Base-by-base conservation (phyloP, 2,797 vertebrate genomes). In the Xenopus petersii region DNA sequence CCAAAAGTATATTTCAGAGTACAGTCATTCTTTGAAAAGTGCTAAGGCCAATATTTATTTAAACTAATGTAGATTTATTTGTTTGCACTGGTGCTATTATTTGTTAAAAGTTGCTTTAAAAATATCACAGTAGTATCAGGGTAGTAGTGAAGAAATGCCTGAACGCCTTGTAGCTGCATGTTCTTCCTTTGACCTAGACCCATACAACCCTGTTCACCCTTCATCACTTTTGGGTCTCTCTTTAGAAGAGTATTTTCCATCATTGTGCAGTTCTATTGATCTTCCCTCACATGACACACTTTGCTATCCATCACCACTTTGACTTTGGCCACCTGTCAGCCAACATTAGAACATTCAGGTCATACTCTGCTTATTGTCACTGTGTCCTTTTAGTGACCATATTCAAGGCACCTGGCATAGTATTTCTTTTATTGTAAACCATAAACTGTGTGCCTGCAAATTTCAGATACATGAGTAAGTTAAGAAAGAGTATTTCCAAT, bases 291-390 rank as follows among this genome's bases (percentile, higher is more conserved):
- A 21, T 74, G 72, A 77, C 63, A 68, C 24, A 62, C 73, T 68
- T 55, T 10, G 78, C 51, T 75, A 74, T 54, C 61, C 65, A 1
- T 79, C 75, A 60, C 75, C 68, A 61, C 74, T 75, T 59, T 64
- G 42, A 70, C 81, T 77, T 73, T 80, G 62, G 62, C 51, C 67
- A 75, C 70, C 10, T 74, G 67, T 74, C 71, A 79, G 63, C 71
- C 61, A 65, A 42, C 36, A 73, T 64, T 73, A 70, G 61, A 74
- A 69, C 71, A 74, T 70, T 65, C 46, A 64, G 71, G 71, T 79
- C 77, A 79, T 13, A 70, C 61, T 68, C 47, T 62, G 65, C 36
- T 47, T 70, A 42, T 74, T 74, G 62, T 74, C 62, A 79, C 66
- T 24, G 49, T 79, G 67, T 74, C 54, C 49, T 65, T 67, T 70